phyloP scores from a whole-genome alignment of 1,140 invertebrate species.

The Chionoecetes opilio region DNA sequence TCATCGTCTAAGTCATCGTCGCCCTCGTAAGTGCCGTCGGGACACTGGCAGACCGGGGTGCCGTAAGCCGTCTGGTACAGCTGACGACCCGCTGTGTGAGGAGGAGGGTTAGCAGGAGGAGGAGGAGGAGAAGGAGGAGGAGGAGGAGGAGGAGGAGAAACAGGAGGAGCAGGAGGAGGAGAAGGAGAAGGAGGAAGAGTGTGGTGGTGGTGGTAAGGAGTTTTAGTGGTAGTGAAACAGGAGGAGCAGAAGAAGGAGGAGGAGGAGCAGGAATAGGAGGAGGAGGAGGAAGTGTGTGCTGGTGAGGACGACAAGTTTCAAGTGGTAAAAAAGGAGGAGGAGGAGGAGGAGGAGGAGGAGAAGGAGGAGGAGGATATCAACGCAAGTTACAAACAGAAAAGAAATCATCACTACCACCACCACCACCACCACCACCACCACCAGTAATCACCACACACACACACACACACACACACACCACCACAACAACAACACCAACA shows the following conservation, averaged over 20 bases:
- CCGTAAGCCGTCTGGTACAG: slow-evolving; percentile 67
- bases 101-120: not conserved
- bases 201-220: too few species aligned
- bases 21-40: slow-evolving; percentile 69
- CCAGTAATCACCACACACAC: not conserved
- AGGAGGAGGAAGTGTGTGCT: not conserved
- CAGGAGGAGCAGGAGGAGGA: not conserved
- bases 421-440: not conserved
- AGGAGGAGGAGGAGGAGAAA: not conserved
- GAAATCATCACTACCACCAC: not conserved
- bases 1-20: slow-evolving; percentile 72
- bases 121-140: not conserved
- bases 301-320: not conserved
- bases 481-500: not conserved
- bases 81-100: slow-evolving; percentile 60
- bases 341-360: not conserved
- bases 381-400: not conserved
- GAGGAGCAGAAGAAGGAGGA: not conserved
- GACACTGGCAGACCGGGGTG: slow-evolving; percentile 72
- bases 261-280: not conserved
- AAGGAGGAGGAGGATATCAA: not conserved
- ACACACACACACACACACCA: not conserved
- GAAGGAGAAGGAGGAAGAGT: not conserved
- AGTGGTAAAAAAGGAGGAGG: not conserved
- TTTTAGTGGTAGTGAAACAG: too few species aligned